These are phyloP conservation scores for Sebastes hopkinsi DNA, from an alignment of 2,797 vertebrate species.

Conservation along the genomic window DNA sequence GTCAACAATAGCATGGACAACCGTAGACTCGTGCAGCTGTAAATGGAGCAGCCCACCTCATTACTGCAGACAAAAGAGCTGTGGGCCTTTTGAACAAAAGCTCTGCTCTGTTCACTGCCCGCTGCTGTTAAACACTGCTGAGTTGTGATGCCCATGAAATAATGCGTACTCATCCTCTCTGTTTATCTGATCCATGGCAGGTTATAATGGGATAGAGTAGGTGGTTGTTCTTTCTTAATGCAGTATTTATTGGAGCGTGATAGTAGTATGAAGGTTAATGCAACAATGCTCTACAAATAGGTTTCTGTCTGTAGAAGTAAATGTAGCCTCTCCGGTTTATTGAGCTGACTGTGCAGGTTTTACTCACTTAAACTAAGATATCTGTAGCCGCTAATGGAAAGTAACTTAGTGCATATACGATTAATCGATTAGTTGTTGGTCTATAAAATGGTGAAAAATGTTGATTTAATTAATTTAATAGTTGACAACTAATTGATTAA, in stretches of 20 bases:
- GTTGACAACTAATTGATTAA: too few species aligned
- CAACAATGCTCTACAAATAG: conserved; percentile 12
- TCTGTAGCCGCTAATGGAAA: conserved; percentile 4
- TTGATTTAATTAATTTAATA: too few species aligned
- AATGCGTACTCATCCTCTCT: conserved; percentile 36
- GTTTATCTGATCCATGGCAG: conserved; percentile 1
- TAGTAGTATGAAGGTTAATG: conserved; percentile 25
- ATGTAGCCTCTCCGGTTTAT: conserved; percentile 7
- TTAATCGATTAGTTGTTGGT: too few species aligned
- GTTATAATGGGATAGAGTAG: conserved; percentile 26
- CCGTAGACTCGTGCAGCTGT: conserved; percentile 28
- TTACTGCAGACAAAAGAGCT: conserved; percentile 42
- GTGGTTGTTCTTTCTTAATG: conserved; percentile 41
- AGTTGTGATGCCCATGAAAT: conserved; percentile 39
- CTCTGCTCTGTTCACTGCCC: not conserved
- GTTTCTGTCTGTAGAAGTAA: not conserved
- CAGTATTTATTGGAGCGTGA: conserved; percentile 23
- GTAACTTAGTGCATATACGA: not conserved
- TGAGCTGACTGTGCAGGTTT: conserved; percentile 35
- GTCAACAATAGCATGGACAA: conserved; percentile 24
- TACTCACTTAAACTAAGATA: conserved; percentile 12
- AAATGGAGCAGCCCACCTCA: conserved; percentile 35
- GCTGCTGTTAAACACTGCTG: conserved; percentile 36
- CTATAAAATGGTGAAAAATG: too few species aligned
- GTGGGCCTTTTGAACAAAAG: conserved; percentile 19